Base-by-base conservation (phyloP, 2,797 vertebrate species). In the Limosa lapponica region DNA sequence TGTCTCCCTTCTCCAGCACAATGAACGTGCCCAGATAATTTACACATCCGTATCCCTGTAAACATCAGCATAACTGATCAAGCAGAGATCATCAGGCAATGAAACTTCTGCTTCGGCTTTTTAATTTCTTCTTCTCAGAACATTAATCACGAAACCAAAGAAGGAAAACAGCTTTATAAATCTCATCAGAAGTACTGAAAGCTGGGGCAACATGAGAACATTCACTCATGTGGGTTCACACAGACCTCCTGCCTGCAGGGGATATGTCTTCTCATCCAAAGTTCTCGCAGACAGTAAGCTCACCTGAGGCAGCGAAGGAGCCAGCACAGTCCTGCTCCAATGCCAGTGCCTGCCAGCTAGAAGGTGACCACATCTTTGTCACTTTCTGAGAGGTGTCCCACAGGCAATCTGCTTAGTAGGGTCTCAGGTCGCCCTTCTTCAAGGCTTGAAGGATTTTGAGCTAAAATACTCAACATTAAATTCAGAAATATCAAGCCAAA, bases 21-120 rank as follows among this genome's bases (percentile, higher is more conserved):
- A 44, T 0, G 7, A 65, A 55, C 6, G 4, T 67, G 11, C 36
- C 28, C n/a, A 32, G 41, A 10, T 37, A 61, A 6, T 13, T 12
- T n/a, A 39, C 4, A 27, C 25, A 30, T 7, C 1, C 1, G 6
- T n/a, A 62, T 11, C 32, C 37, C 57, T 0, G 1, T 10, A 44
- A 46, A 59, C 13, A 55, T 5, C 46, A 49, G 4, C 7, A 39
- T 13, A 36, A 41, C 16, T 27, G 77, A 67, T 16, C 48, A 71
- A 57, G 52, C 28, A 74, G 37, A 74, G 85, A 82, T 48, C 39
- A 81, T 8, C 16, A 61, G 37, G 30, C 44, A n/a, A 64, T 14
- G 9, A 49, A 93, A 67, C 39, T 43, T 61, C 5, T 28, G 34
- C 41, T 80, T 71, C 5, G 36, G 55, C 20, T 78, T 82, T 46